A percentile compares a stretch with the other conserved stretches of the same genome.
These are phyloP conservation scores for Blastobasis adustella DNA, from an alignment of 2,888 invertebrate species.

Conservation along the genomic window DNA sequence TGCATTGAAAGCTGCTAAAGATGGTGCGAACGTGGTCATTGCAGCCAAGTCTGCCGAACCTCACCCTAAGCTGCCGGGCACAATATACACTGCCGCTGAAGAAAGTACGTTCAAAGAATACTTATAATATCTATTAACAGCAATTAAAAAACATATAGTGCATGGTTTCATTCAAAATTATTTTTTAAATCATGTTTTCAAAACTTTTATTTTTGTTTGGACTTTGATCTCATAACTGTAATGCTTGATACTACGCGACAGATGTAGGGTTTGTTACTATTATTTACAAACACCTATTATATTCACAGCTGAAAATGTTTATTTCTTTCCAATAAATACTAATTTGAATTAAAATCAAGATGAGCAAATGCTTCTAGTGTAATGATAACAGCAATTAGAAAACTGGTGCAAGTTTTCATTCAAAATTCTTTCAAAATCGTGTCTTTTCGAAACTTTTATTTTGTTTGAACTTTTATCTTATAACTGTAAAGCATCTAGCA, in stretches of 20 bases:
- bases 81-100: conserved; percentile 92
- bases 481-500: too few relatives aligned
- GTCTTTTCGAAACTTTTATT: too few relatives aligned
- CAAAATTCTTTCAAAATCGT: too few relatives aligned
- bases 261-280: background rate
- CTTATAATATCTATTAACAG: background rate
- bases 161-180: conserved; percentile 14
- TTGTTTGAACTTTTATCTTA: too few relatives aligned
- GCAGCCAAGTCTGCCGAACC: conserved; percentile 94
- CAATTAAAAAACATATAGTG: background rate
- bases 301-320: too few relatives aligned
- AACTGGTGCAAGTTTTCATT: too few relatives aligned
- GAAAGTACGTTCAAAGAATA: conserved; percentile 79
- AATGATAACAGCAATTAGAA: too few relatives aligned
- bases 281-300: too few relatives aligned
- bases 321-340: too few relatives aligned
- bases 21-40: conserved; percentile 93
- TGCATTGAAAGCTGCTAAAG: conserved; percentile 92
- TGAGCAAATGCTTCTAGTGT: too few relatives aligned
- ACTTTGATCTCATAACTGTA: conserved; percentile 37
- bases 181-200: background rate
- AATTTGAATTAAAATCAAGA: too few relatives aligned
- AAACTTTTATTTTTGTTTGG: conserved; percentile 25
- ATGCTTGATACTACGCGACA: conserved; percentile 10
- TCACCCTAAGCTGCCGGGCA: conserved; percentile 93